Base-by-base conservation (phyloP, 2,888 invertebrate species). In the Eudasyphora cyanicolor region DNA sequence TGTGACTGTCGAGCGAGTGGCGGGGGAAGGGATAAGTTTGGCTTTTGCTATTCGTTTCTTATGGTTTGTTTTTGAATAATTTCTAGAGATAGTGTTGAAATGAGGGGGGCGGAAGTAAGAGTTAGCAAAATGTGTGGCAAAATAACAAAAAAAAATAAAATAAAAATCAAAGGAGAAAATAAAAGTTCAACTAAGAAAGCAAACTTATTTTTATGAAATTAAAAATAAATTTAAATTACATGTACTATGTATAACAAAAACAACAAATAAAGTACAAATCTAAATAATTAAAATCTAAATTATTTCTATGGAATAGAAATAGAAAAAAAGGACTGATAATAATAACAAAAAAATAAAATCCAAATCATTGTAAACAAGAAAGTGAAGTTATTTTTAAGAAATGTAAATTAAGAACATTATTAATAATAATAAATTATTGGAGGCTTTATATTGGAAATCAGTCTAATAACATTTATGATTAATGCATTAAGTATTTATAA, bases 41-140 rank as follows among this genome's bases (percentile, higher is more conserved):
- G n/a, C n/a, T 71, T 82, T 42, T 77, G 32, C 32, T 57, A 19
- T 19, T 62, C 51, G 45, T 60, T 77, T 62, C 57, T 71, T 24
- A 64, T 54, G 71, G 51, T 62, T 70, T 49, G 27, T 76, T 71
- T 49, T 76, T 32, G 21, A 32, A 3, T 38, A 64, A 35, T 64
- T 5, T 64, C 64, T 64, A 64, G 19, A 64, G 14, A 6, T 62
- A 32, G 17, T 62, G 32, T 62, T 17, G 32, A 32, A 57, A 62
- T 17, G 10, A 24, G 67, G 67, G 21, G 67, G 24, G n/a, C n/a
- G n/a, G 67, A 42, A 67, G 67, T 38, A 67, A 42, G 42, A 24
- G 67, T 67, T 67, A 67, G 67, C 67, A 67, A 38, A 67, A 42
- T 21, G 38, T 42, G 42, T 38, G 35, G 38, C 67, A 67, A 67